phyloP scores from a whole-genome alignment of 2,888 invertebrate species.

The Philopedon plagiatum region DNA sequence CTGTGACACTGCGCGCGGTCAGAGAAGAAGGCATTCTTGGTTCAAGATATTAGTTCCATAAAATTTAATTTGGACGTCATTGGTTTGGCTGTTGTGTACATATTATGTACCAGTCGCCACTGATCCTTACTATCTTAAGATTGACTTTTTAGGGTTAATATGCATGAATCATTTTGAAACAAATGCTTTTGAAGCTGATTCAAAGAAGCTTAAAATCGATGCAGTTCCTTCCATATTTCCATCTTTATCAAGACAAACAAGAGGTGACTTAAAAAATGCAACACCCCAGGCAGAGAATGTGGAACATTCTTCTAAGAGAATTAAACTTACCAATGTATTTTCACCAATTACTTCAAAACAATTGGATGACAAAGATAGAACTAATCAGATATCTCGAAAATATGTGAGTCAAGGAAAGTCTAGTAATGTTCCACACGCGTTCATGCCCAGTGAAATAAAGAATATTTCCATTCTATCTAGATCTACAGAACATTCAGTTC shows the following conservation, averaged over 20 bases:
- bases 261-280: not conserved
- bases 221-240: slow-evolving; percentile 8
- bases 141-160: slow-evolving; percentile 18
- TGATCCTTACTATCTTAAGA: not conserved
- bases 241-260: not conserved
- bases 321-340: not conserved
- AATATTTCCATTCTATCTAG: not conserved
- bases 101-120: no score
- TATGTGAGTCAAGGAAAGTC: not conserved
- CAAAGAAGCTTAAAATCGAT: slow-evolving; percentile 14
- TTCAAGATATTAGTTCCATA: no score
- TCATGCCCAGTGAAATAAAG: not conserved
- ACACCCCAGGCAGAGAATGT: not conserved
- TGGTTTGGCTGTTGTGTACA: no score
- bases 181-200: slow-evolving; percentile 21
- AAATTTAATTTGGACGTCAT: no score
- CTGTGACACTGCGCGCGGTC: no score
- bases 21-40: no score
- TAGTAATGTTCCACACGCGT: not conserved
- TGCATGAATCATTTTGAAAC: slow-evolving; percentile 1
- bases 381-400: no score
- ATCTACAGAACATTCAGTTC: not conserved
- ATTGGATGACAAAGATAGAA: not conserved
- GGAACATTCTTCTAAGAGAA: not conserved
- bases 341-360: not conserved